phyloP scores from a whole-genome alignment of 92 coral and sea anemone genomes.

The Porites rus region DNA sequence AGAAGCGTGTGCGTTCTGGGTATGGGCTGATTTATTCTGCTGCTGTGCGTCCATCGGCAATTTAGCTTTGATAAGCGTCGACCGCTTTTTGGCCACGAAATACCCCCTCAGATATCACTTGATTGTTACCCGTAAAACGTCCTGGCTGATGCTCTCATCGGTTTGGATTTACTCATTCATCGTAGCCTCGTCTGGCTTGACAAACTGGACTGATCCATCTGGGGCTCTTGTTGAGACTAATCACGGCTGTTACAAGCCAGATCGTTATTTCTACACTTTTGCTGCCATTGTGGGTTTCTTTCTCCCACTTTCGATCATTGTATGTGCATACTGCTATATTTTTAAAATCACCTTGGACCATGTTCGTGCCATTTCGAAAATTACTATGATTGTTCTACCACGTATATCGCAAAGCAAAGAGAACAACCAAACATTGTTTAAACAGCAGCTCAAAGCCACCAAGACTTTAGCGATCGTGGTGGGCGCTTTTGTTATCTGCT shows the following conservation, averaged over 20 bases:
- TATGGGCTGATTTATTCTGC: slow-evolving; percentile 77
- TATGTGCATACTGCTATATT: slow-evolving; percentile 84
- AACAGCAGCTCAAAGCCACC: slow-evolving; percentile 85
- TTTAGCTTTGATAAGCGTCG: slow-evolving; percentile 80
- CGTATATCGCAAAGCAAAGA: slow-evolving; percentile 8
- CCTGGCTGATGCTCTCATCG: slow-evolving; percentile 63
- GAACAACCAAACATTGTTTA: slow-evolving; percentile 60
- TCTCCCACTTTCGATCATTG: slow-evolving; percentile 75
- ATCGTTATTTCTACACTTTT: slow-evolving; percentile 83
- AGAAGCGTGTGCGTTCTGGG: slow-evolving; percentile 70
- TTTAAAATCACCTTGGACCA: slow-evolving; percentile 88
- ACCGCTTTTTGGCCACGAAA: slow-evolving; percentile 84
- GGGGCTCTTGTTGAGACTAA: slow-evolving; percentile 43
- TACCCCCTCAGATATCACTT: slow-evolving; percentile 85
- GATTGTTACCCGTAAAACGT: slow-evolving; percentile 61
- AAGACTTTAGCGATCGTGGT: slow-evolving; percentile 85
- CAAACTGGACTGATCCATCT: slow-evolving; percentile 82
- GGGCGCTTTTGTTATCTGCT: slow-evolving; percentile 83
- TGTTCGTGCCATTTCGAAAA: slow-evolving; percentile 82
- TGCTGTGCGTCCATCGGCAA: slow-evolving; percentile 87
- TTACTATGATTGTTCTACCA: slow-evolving; percentile 53
- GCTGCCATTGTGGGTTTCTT: slow-evolving; percentile 83
- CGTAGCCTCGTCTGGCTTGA: slow-evolving; percentile 78
- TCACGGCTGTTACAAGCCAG: slow-evolving; percentile 83
- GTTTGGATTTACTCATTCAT: slow-evolving; percentile 83